Evolutionary conservation across 2,797 vertebrate species (phyloP).

Genomic region (Salarias fasciatus): DNA sequence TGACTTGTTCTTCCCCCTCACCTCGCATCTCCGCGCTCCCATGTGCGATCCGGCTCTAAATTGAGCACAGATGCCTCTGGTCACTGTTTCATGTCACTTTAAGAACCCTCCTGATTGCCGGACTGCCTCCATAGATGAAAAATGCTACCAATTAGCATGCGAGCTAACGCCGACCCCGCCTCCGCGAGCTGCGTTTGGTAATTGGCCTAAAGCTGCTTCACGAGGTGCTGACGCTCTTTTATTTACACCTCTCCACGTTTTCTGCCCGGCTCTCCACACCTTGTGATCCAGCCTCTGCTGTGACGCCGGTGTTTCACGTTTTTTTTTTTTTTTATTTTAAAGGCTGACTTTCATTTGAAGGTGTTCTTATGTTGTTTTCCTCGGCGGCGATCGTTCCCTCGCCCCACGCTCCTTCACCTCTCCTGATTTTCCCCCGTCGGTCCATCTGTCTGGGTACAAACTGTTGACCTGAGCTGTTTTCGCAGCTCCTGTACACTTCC

Average conservation of each 20-base stretch:
- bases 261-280: too few relatives aligned
- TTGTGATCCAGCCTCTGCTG: neutral
- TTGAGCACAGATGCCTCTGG: slow-evolving; percentile 69
- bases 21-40: too few relatives aligned
- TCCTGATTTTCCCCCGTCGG: slow-evolving; percentile 19
- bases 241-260: too few relatives aligned
- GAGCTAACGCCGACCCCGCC: slow-evolving; percentile 15
- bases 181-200: slow-evolving; percentile 22
- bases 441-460: slow-evolving; percentile 49
- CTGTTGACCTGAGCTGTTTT: slow-evolving; percentile 73
- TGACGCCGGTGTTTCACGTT: too few relatives aligned
- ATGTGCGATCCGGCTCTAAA: too few relatives aligned
- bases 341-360: neutral
- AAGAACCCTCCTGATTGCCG: slow-evolving; percentile 59
- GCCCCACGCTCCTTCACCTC: neutral
- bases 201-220: slow-evolving; percentile 44
- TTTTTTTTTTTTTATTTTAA: too few relatives aligned
- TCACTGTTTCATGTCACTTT: slow-evolving; percentile 58
- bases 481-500: slow-evolving; percentile 77
- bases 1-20: too few relatives aligned
- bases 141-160: slow-evolving; percentile 68
- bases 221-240: slow-evolving; percentile 44
- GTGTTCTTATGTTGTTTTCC: slow-evolving; percentile 3
- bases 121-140: slow-evolving; percentile 64
- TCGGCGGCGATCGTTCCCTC: neutral